Evolutionary conservation across 2,888 invertebrate genomes (phyloP), one percentile per base, ranked within the genome.

Genomic region (Crocallis elinguaria): DNA sequence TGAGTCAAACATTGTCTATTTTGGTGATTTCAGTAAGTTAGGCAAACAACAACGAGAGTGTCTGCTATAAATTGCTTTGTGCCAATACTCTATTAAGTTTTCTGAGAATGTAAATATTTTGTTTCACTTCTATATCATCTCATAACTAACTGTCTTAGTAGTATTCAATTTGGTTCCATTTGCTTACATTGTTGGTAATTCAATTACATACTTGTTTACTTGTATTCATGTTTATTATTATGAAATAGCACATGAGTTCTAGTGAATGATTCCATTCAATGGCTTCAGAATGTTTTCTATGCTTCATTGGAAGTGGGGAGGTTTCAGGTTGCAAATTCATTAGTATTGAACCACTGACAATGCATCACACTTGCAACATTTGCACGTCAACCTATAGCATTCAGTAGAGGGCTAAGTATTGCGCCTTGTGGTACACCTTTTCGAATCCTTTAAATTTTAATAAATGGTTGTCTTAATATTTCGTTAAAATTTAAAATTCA

Each of bases 301-400:
- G 77, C 72, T 76, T 81, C 77, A 75, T 76, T 72, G 64, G 50
- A 50, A 62, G 57, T 58, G 48, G 64, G 75, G 49, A n/a, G 67
- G 82, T 74, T 66, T 82, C 71, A 56, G 44, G 65, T 84, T 71
- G 61, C 78, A 48, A 61, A 67, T 64, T 67, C 61, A 55, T 45
- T 49, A 30, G 58, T 62, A 54, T 38, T 46, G 38, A 37, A 41
- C 25, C 46, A 43, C 39, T 36, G 29, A 48, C 50, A 48, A 57
- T 49, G 57, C 55, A 51, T 61, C 44, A 33, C 44, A 44, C 45
- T 33, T 57, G 41, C 49, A 39, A 46, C 27, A 53, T 49, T 39
- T 44, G 41, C 48, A 55, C 38, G 33, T 37, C 39, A 9, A 35
- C n/a, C 27, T 42, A 49, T 46, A 9, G 36, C 59, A 37, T 46